Base-by-base conservation (phyloP, 2,113 vertebrate species). In the Oryzias javanicus region DNA sequence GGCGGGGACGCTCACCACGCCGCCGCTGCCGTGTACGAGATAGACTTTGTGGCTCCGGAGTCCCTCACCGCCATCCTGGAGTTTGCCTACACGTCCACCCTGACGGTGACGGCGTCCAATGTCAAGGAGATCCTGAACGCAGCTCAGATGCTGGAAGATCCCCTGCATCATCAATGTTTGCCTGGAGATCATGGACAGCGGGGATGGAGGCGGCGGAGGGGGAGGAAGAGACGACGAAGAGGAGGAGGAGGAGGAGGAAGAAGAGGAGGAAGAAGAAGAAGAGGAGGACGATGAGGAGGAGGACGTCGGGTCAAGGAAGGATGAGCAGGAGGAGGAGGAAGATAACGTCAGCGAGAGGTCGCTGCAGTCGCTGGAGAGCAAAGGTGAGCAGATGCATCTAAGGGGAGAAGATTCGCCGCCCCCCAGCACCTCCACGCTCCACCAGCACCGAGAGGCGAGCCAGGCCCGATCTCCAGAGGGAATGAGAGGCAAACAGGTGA, bases 51-150 rank as follows among this genome's bases (percentile, higher is more conserved):
- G 27, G 94, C 93, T 64, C 94, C 96, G 0, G 97, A 99, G 72
- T 95, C 93, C 3, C 93, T 99, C 89, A 95, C 95, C 0, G 97
- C 97, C 81, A 98, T 99, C 85, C 88, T 99, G 6, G 97, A 99
- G 89, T 99, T 99, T 0, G 96, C 97, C 78, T 99, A 99, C 90
- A 99, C 97, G 3, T 98, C 97, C 6, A 99, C 97, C 0, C 93
- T 99, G 68, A 99, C 97, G 15, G 94, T 99, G 82, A 98, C 96
- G 1, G 86, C 95, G 20, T 91, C 96, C 49, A 97, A 98, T 0
- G 91, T 99, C 29, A 96, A 96, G 81, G 94, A 98, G 87, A 96
- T 99, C 88, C 93, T 99, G 70, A 94, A 91, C 0, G 95, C 97
- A 0, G 97, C 97, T 40, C 91, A 94, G 87, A 93, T 98, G 92